Conservation (phyloP, 2,888 invertebrate genomes). For the Marronus borbonicus region DNA sequence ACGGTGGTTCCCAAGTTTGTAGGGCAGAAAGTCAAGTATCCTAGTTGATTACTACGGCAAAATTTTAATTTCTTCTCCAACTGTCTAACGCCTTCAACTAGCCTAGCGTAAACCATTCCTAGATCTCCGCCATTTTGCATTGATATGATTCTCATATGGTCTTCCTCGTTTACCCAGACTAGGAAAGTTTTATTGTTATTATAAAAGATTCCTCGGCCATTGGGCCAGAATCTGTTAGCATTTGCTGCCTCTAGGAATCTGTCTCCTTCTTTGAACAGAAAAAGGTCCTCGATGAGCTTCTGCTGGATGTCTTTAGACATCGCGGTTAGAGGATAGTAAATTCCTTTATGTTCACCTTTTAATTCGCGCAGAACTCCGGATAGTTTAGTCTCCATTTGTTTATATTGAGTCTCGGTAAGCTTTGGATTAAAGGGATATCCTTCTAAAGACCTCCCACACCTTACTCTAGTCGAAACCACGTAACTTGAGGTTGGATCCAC, state of each 20-base stretch:
- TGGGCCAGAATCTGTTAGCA: conserved; percentile 84
- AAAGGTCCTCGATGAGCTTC: conserved; percentile 96
- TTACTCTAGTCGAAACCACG: conserved; percentile 79
- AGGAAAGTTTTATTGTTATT: conserved; percentile 96
- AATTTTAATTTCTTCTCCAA: conserved; percentile 73
- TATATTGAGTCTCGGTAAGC: conserved; percentile 76
- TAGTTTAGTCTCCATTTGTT: conserved; percentile 75
- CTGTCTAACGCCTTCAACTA: conserved; percentile 72
- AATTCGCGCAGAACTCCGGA: conserved; percentile 63
- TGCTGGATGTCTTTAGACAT: conserved; percentile 95
- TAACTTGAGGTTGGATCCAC: conserved; percentile 75
- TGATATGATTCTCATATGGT: conserved; percentile 96
- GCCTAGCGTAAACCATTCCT: conserved; percentile 78
- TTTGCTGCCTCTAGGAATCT: conserved; percentile 89
- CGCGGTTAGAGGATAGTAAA: conserved; percentile 92
- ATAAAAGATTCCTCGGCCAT: conserved; percentile 94
- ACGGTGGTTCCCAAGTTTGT: conserved; percentile 82
- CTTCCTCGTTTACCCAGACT: conserved; percentile 98
- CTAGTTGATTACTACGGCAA: conserved; percentile 75
- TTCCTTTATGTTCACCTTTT: conserved; percentile 86
- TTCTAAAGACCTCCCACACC: conserved; percentile 76
- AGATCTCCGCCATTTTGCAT: conserved; percentile 97
- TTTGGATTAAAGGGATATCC: conserved; percentile 82
- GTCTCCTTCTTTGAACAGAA: conserved; percentile 97
- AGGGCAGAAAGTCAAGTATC: conserved; percentile 82